Base-by-base conservation (phyloP, 2,797 vertebrate species). In the Sciaenops ocellatus region DNA sequence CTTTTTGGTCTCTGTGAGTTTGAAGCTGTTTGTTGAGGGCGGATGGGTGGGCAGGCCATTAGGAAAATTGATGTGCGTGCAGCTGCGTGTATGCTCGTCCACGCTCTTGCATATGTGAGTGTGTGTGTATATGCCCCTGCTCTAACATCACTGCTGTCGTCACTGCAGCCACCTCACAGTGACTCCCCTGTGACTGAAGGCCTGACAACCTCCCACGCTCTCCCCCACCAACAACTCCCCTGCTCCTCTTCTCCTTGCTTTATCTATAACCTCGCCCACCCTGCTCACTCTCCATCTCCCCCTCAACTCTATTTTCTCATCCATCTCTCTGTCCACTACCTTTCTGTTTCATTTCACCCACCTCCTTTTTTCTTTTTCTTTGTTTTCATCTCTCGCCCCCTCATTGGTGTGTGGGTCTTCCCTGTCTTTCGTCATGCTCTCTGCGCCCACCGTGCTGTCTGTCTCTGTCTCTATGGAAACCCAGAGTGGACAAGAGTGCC, bases 391-490 rank as follows among this genome's bases (percentile, higher is more conserved):
- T 83, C 87, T 83, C 85, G 79, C 84, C 88, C 85, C 80, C 87
- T 85, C 85, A 41, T 89, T 57, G 63, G 47, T 72, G 90, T 90
- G 91, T 92, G 89, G 92, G 92, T 94, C 89, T 91, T 92, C 90
- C 92, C 89, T 94, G 88, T 87, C 80, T 82, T 89, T 85, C 74
- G 83, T 90, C 88, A 86, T 84, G 87, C 87, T 91, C 85, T 79
- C 82, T 83, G 81, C 69, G 26, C 75, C 87, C 88, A 88, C 86
- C 64, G 51, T 75, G 83, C 82, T 83, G 86, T 77, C 86, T 78
- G 84, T 87, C 87, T 89, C 81, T 83, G 92, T 94, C 93, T 94
- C 94, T 93, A 94, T 94, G 94, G 94, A 92, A 94, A 94, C 93
- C 88, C 87, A 0, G 69, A 91, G 91, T 93, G 92, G 92, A 94